phyloP scores from a whole-genome alignment of 2,888 invertebrate genomes.

The Zygaena filipendulae region DNA sequence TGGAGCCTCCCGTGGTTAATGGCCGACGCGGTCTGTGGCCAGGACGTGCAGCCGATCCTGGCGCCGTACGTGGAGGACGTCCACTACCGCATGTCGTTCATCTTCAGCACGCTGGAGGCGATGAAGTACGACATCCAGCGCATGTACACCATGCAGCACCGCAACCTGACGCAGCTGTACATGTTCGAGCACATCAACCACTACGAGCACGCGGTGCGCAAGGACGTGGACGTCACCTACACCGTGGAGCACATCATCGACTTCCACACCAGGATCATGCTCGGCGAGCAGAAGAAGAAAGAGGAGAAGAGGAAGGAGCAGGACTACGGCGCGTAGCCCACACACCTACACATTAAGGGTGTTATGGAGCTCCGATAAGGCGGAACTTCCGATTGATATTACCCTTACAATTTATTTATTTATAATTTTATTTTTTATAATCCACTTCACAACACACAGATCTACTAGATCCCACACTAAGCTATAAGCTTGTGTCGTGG shows the following conservation, averaged over 20 bases:
- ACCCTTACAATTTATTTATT: no score
- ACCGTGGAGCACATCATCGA: conserved; percentile 22
- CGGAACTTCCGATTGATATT: no score
- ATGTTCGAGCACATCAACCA: conserved; percentile 16
- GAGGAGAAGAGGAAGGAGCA: neutral
- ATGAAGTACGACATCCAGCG: conserved; percentile 19
- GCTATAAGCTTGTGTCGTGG: no score
- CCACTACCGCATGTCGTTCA: conserved; percentile 20
- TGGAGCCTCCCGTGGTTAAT: no score
- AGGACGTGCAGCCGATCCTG: conserved; percentile 15
- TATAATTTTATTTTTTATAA: no score
- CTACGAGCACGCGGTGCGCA: conserved; percentile 21
- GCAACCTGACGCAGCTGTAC: neutral
- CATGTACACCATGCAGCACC: conserved; percentile 12
- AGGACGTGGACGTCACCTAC: conserved; percentile 28
- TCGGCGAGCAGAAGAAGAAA: neutral
- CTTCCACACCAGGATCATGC: conserved; percentile 14
- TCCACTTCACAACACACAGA: no score
- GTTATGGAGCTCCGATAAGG: no score
- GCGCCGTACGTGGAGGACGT: conserved; percentile 13
- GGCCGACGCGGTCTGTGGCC: no score
- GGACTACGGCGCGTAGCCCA: neutral
- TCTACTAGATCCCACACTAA: no score
- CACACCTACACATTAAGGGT: neutral
- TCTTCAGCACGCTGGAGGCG: conserved; percentile 22